Evolutionary conservation across 1,140 invertebrate species (phyloP).

Genomic region (Drosophila murphyi): DNA sequence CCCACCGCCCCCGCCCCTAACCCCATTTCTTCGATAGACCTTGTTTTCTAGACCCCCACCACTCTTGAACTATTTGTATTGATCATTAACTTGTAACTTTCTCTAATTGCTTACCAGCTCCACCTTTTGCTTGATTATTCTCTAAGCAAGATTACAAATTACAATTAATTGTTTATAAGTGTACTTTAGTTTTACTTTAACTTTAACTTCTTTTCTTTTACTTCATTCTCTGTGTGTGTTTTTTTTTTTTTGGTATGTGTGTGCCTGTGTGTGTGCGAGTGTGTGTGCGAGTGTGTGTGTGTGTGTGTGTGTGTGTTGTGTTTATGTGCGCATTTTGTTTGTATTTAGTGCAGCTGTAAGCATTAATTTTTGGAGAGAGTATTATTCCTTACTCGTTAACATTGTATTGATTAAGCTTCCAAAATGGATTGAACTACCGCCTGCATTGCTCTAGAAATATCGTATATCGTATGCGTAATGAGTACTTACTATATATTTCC

Average conservation of each 20-base stretch:
- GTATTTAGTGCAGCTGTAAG: conserved; percentile 32
- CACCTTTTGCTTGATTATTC: not conserved
- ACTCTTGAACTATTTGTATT: not conserved
- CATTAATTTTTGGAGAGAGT: conserved; percentile 19
- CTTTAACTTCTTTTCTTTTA: conserved; percentile 2
- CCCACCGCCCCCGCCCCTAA: no score
- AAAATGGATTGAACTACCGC: conserved; percentile 55
- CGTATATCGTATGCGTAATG: conserved; percentile 38
- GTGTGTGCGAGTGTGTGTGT: conserved; percentile 1
- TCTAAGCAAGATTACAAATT: not conserved
- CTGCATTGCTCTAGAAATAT: conserved; percentile 48
- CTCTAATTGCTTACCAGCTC: not conserved
- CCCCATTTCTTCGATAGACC: not conserved
- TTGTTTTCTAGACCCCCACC: not conserved
- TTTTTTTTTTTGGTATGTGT: not conserved
- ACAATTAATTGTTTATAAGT: conserved; percentile 13
- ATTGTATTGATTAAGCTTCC: conserved; percentile 41
- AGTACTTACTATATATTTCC: conserved; percentile 23
- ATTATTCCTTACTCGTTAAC: conserved; percentile 21
- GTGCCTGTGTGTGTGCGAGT: conserved; percentile 1
- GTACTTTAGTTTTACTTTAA: conserved; percentile 6
- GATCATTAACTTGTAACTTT: not conserved
- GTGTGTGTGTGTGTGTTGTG: not conserved
- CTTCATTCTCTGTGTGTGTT: conserved; percentile 18
- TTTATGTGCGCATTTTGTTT: conserved; percentile 1